Conservation (phyloP, 2,113 vertebrate genomes). For the Rhinopomastus cyanomelas region DNA sequence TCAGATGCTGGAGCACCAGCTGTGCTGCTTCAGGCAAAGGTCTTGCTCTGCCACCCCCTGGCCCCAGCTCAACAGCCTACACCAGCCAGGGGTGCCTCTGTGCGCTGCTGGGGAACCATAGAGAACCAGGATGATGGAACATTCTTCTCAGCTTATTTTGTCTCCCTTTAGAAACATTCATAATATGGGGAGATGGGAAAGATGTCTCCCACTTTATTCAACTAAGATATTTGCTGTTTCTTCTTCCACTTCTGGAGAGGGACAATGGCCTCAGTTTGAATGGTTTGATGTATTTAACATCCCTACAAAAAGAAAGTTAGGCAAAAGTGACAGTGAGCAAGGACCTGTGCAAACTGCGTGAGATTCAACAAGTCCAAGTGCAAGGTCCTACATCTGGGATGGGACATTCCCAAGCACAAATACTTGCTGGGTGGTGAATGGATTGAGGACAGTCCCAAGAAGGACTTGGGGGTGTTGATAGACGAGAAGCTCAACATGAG, state of each 20-base stretch:
- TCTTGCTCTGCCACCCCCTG: not conserved
- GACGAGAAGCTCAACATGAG: too few relatives aligned
- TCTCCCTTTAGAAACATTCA: not conserved
- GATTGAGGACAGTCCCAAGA: too few relatives aligned
- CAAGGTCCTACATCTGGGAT: too few relatives aligned
- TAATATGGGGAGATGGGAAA: not conserved
- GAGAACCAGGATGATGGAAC: not conserved
- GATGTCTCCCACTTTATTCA: not conserved
- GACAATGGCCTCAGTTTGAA: not conserved
- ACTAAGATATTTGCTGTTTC: not conserved
- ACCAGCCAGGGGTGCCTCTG: not conserved
- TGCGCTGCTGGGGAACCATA: fast-evolving
- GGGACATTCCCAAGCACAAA: too few relatives aligned
- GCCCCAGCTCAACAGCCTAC: not conserved
- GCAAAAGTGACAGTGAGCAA: too few relatives aligned
- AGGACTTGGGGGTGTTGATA: too few relatives aligned
- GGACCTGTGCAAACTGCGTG: too few relatives aligned
- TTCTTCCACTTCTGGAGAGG: not conserved
- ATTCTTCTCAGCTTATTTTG: not conserved
- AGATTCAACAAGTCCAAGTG: too few relatives aligned
- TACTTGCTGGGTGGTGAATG: too few relatives aligned
- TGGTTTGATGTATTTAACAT: not conserved
- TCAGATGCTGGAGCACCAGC: not conserved
- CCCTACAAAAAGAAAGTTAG: too few relatives aligned
- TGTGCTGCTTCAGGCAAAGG: not conserved